These are phyloP conservation scores for Pachliopta kotzebuea DNA, from an alignment of 2,888 invertebrate genomes.

Conservation along the genomic window DNA sequence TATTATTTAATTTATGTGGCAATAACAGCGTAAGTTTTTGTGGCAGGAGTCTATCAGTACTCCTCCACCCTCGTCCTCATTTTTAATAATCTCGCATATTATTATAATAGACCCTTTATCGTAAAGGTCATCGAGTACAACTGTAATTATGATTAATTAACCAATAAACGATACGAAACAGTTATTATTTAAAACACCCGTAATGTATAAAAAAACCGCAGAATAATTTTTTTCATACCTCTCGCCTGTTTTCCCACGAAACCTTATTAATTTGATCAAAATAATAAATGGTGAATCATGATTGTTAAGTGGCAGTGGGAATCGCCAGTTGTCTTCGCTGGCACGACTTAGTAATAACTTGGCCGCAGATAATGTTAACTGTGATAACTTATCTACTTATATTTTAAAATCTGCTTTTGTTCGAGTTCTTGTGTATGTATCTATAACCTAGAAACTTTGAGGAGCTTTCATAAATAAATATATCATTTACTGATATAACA, in stretches of 20 bases:
- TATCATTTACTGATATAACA: no score
- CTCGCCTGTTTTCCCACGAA: constrained; percentile 49
- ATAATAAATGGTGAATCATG: constrained; percentile 42
- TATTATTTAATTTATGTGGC: no score
- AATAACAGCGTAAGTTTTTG: no score
- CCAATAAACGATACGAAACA: constrained; percentile 14
- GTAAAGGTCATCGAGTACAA: constrained; percentile 5
- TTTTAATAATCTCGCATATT: no score
- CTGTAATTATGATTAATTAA: neutral
- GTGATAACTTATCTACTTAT: neutral
- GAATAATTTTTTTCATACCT: constrained; percentile 43
- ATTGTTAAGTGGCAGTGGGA: constrained; percentile 32
- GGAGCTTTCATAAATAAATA: no score
- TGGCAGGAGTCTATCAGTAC: no score
- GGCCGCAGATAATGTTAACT: neutral
- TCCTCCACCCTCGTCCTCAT: no score
- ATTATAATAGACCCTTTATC: constrained; percentile 12
- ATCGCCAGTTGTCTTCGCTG: constrained; percentile 22
- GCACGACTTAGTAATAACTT: constrained; percentile 6
- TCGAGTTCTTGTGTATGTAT: no score
- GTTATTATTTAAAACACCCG: constrained; percentile 16
- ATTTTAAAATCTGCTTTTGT: no score
- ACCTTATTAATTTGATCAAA: constrained; percentile 38
- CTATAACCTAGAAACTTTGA: no score
- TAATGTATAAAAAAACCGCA: constrained; percentile 40